These are phyloP conservation scores for Drosophila pandora DNA, from an alignment of 1,140 invertebrate genomes.

Conservation along the genomic window DNA sequence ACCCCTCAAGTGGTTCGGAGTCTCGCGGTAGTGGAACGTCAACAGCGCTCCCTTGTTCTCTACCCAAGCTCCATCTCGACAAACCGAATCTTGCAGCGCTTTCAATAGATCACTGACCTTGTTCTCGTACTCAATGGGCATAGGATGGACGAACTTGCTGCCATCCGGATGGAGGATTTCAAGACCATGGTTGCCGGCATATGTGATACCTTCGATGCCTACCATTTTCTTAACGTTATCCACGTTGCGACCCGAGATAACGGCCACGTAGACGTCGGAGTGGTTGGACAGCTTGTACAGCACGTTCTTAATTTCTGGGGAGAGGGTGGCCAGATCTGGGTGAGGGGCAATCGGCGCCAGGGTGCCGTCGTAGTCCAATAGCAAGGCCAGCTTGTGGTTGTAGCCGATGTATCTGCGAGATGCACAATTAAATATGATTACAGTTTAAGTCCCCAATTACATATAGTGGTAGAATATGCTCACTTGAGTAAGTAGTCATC, in stretches of 20 bases:
- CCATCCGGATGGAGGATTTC: slow-evolving; percentile 95
- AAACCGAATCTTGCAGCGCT: slow-evolving; percentile 92
- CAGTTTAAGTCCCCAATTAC: not conserved
- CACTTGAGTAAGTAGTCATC: slow-evolving; percentile 93
- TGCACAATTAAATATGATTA: not conserved
- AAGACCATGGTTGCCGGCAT: slow-evolving; percentile 94
- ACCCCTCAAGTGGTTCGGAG: slow-evolving; percentile 87
- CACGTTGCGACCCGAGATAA: slow-evolving; percentile 94
- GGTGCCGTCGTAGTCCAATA: slow-evolving; percentile 96
- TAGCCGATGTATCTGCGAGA: slow-evolving; percentile 92
- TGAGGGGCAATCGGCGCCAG: slow-evolving; percentile 94
- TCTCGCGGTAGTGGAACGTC: slow-evolving; percentile 95
- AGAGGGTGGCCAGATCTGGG: slow-evolving; percentile 93
- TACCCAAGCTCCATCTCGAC: slow-evolving; percentile 94
- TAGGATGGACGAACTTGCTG: slow-evolving; percentile 95
- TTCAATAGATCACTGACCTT: slow-evolving; percentile 92
- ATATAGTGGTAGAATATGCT: slow-evolving; percentile 50
- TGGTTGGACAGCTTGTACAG: slow-evolving; percentile 93
- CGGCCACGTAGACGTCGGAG: slow-evolving; percentile 94
- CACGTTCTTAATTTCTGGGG: slow-evolving; percentile 93
- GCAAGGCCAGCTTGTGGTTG: slow-evolving; percentile 91
- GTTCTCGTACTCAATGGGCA: slow-evolving; percentile 93
- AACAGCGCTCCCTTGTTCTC: slow-evolving; percentile 95
- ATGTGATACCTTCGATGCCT: slow-evolving; percentile 94
- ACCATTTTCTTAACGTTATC: slow-evolving; percentile 96